These are phyloP conservation scores for Fratercula arctica DNA, from an alignment of 2,797 vertebrate genomes.

Conservation along the genomic window DNA sequence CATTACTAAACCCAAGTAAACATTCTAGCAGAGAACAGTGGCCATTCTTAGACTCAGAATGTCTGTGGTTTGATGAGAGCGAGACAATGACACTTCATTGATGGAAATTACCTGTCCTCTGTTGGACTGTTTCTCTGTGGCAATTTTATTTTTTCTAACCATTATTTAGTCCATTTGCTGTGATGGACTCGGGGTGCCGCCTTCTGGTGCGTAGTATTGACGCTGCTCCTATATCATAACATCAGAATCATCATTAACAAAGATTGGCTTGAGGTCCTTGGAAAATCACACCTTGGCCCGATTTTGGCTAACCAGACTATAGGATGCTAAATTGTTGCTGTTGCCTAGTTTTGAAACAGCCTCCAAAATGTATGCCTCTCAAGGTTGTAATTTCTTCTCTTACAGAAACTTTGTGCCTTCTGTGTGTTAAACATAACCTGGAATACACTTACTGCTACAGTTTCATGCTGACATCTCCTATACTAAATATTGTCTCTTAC, in stretches of 20 bases:
- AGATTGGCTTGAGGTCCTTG: neutral
- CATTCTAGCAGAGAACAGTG: neutral
- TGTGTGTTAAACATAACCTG: neutral
- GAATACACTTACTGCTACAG: neutral
- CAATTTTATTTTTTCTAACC: neutral
- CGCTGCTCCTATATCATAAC: fast-evolving
- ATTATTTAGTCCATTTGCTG: neutral
- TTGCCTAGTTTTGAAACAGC: neutral
- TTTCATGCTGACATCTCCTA: neutral
- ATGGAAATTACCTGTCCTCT: neutral
- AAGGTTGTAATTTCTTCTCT: neutral
- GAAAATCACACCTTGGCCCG: neutral
- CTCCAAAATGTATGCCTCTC: neutral
- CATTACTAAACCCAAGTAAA: neutral
- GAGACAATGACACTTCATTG: neutral
- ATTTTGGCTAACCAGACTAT: neutral
- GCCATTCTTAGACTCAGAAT: neutral
- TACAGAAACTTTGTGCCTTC: neutral
- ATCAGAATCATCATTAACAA: neutral
- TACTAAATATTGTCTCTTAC: neutral
- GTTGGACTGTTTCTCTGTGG: neutral
- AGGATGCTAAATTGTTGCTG: neutral
- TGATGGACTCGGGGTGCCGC: neutral
- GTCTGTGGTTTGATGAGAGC: neutral
- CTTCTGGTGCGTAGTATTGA: neutral